Percentiles rank a stretch among this genome's conserved stretches.
These are phyloP conservation scores for Aphrophora alni DNA, from an alignment of 2,888 invertebrate species.

Conservation along the genomic window DNA sequence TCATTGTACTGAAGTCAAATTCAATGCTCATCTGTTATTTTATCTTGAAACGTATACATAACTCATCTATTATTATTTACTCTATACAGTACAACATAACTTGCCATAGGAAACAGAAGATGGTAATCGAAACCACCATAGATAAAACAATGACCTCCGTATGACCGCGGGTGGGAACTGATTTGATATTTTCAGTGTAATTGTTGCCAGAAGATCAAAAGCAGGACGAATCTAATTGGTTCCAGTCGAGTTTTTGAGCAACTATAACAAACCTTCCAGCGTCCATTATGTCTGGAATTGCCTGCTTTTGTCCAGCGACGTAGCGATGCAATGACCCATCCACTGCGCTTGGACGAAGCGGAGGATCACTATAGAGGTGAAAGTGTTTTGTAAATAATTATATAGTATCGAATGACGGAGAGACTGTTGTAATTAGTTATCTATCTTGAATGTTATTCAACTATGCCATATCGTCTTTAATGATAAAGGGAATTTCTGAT, in stretches of 20 bases:
- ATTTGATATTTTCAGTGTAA: slow-evolving; percentile 5
- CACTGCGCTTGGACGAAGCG: neutral
- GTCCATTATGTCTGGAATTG: neutral
- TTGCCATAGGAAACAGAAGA: neutral
- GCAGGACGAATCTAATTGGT: neutral
- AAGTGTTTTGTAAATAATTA: neutral
- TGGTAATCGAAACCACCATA: neutral
- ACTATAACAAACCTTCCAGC: neutral
- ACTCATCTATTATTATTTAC: no score
- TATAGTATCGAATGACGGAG: no score
- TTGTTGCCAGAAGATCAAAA: neutral
- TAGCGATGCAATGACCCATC: neutral
- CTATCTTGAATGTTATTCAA: no score
- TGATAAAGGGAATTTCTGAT: no score
- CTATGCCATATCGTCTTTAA: no score
- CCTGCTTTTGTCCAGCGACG: neutral
- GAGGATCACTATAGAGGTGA: neutral
- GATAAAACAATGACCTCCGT: neutral
- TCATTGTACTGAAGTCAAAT: no score
- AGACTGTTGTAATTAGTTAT: no score
- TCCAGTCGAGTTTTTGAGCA: neutral
- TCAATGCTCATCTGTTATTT: no score
- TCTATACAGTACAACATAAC: no score
- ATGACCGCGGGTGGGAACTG: neutral
- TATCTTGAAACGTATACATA: no score